Evolutionary conservation across 2,113 vertebrate species (phyloP).

Genomic region (Perca flavescens): DNA sequence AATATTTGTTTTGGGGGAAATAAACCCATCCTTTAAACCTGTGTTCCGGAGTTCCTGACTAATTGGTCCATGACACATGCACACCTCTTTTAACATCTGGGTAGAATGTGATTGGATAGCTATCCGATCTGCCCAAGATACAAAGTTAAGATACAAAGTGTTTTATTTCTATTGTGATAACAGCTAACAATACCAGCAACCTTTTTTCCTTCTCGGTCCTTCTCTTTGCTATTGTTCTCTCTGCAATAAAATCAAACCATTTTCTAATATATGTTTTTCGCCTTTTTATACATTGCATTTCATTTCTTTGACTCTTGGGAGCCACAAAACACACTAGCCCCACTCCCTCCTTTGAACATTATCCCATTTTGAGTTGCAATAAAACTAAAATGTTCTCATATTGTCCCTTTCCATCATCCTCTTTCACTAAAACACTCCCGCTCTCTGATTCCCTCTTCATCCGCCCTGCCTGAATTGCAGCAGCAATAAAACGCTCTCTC

Average conservation of each 20-base stretch:
- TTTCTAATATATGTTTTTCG: not conserved
- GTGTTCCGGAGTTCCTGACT: no score
- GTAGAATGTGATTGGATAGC: not conserved
- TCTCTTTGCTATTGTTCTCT: not conserved
- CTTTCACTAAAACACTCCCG: constrained; percentile 14
- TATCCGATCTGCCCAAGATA: no score
- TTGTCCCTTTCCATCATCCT: not conserved
- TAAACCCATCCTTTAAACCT: no score
- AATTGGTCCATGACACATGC: not conserved
- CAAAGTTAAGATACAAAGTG: not conserved
- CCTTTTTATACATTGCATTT: not conserved
- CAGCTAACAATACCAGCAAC: not conserved
- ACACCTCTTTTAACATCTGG: not conserved
- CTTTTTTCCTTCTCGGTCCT: not conserved
- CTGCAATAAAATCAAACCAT: constrained; percentile 2
- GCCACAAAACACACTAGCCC: not conserved
- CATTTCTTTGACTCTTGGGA: constrained; percentile 2
- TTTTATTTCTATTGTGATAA: not conserved
- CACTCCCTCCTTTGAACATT: not conserved
- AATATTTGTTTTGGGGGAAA: no score
- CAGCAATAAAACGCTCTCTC: constrained; percentile 12
- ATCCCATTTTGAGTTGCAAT: constrained; percentile 24
- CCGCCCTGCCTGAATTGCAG: not conserved
- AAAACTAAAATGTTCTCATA: constrained; percentile 12
- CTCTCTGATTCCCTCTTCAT: constrained; percentile 16